Evolutionary conservation across 37 sponge, comb jelly and placozoan genomes (phyloP), one percentile per base, ranked within the genome.

Genomic region (Petrosia ficiformis): DNA sequence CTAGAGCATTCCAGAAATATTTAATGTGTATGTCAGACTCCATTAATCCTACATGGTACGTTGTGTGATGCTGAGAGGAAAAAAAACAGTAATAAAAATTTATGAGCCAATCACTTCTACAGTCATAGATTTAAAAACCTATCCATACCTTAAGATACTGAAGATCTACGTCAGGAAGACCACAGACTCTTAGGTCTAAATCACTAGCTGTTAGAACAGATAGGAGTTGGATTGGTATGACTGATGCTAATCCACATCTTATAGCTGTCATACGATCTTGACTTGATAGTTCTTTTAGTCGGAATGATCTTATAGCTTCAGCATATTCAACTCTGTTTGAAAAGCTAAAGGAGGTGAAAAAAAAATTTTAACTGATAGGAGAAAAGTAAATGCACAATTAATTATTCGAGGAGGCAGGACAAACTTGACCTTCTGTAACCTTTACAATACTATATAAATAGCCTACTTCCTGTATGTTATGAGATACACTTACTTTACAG

Each of bases 1-100:
- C 89, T 25, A 97, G 78, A 16, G 87, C 95, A 70, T 82, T 73
- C 98, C 98, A 97, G 78, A 97, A 97, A 81, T 77, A 94, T 71
- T 89, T 82, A 44, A 97, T 90, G 80, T 97, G 98, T 76, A 70
- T 70, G 81, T 97, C 95, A 5, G 89, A 71, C 66, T 89, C 92
- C 75, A 82, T 80, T 11, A 94, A 77, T 14, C 98, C 98, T 21
- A 89, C 89, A 58, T 94, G 95, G 63, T 97, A 97, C 70, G 89
- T 94, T 4, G 98, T 97, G 71, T 97, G 98, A 32, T 54, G 67
- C 93, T 91, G 43, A 16, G 76, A 31, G 37, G 37, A 59, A 25
- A 41, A 75, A 74, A 16, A 40, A 1, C 56, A 29, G 2, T 10
- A 14, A 32, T 26, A 61, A 5, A 26, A n/a, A 11, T 61, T 61